These are phyloP conservation scores for Brachionus sp. DNA, from an alignment of 1,140 invertebrate genomes.

Conservation along the genomic window DNA sequence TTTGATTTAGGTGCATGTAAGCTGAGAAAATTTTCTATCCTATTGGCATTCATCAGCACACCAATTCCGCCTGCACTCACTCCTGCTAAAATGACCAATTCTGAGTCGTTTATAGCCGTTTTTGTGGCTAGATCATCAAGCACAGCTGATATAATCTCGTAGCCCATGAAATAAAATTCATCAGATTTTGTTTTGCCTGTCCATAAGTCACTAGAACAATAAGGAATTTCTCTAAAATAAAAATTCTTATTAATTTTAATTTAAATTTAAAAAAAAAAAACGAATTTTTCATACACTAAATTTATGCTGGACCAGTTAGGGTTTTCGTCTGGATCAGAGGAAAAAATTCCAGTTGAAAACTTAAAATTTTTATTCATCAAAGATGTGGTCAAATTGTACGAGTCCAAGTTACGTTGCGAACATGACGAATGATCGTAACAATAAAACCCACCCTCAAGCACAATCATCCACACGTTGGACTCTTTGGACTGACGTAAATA, in stretches of 20 bases:
- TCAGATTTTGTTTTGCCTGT: constrained; percentile 33
- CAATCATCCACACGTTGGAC: neutral
- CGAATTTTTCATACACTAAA: neutral
- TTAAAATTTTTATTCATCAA: neutral
- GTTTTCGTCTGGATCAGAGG: neutral
- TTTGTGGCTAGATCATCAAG: constrained; percentile 1
- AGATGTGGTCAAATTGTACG: constrained; percentile 32
- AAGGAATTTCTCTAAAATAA: constrained; percentile 1
- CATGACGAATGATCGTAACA: constrained; percentile 22
- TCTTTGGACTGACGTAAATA: neutral
- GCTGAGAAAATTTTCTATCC: neutral
- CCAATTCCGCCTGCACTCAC: constrained; percentile 42
- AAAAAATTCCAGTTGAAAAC: constrained; percentile 9
- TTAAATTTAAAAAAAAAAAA: neutral
- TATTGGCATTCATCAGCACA: constrained; percentile 17
- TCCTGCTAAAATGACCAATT: constrained; percentile 1
- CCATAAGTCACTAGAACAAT: constrained; percentile 44
- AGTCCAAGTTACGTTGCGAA: neutral
- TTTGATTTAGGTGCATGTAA: neutral
- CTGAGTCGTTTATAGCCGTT: neutral
- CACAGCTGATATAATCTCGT: neutral
- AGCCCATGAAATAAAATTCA: constrained; percentile 38
- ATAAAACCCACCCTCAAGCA: constrained; percentile 20
- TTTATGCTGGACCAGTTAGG: neutral
- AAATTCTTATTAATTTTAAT: neutral